phyloP scores from a whole-genome alignment of 2,797 vertebrate genomes.

The Emydoidea blandingii region DNA sequence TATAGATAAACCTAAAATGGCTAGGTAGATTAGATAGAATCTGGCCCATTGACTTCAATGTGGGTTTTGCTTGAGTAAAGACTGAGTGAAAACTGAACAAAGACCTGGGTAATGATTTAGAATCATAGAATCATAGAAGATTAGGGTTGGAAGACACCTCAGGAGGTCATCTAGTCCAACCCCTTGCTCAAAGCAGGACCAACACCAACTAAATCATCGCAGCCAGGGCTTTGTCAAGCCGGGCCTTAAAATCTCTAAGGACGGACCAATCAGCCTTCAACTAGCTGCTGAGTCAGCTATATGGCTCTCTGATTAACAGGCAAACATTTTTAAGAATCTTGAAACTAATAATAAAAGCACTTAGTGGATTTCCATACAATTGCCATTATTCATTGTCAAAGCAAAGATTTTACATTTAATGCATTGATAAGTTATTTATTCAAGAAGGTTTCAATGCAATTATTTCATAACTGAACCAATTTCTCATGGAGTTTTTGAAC shows the following conservation, averaged over 20 bases:
- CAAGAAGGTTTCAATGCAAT: slow-evolving; percentile 10
- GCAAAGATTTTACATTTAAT: slow-evolving; percentile 24
- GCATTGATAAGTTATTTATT: slow-evolving; percentile 10
- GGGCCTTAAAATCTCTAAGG: too few species aligned
- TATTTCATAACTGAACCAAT: slow-evolving; percentile 34
- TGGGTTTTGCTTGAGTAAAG: background rate
- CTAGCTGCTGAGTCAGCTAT: background rate
- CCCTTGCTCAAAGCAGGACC: too few species aligned
- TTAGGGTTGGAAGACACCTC: too few species aligned
- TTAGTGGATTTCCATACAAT: slow-evolving; percentile 20
- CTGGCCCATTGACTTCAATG: background rate
- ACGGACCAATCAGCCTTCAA: background rate
- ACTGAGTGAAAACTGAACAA: background rate
- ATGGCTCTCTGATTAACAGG: background rate
- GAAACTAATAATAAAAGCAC: slow-evolving; percentile 28
- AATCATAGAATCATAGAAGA: too few species aligned
- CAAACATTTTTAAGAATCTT: slow-evolving; percentile 31
- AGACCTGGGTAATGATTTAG: background rate
- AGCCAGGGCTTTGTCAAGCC: too few species aligned
- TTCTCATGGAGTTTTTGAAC: slow-evolving; percentile 11
- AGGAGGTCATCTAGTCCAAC: too few species aligned
- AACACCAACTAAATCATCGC: too few species aligned
- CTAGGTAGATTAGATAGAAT: background rate
- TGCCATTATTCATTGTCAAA: slow-evolving; percentile 48
- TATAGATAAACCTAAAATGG: background rate